Base-by-base conservation (phyloP, 1,140 invertebrate genomes). In the Philotrypesis tridentata region DNA sequence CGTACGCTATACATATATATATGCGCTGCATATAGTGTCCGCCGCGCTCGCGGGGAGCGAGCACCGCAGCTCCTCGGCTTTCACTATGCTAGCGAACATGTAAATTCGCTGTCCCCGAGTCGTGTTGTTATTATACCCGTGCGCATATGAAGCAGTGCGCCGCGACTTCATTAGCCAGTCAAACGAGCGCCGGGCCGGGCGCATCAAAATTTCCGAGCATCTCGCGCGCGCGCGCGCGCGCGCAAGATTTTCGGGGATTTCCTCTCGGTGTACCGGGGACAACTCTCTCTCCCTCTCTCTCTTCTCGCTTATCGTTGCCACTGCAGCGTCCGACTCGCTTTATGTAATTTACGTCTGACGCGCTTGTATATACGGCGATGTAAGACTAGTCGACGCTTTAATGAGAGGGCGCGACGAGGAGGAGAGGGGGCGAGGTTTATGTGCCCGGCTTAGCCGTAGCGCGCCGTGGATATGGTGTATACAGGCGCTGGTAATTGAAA, bases 121-220 rank as follows among this genome's bases (percentile, higher is more conserved):
- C n/a, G 48, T n/a, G 17, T 55, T 55, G 48, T 55, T 55, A 55
- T 21, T n/a, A n/a, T n/a, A n/a, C n/a, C n/a, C 48, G 48, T 5
- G 7, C n/a, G 48, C 48, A 55, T 55, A 55, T 55, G 48, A 55
- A 17, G 14, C n/a, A 5, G 6, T 55, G 17, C 21, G 6, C 48
- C 48, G n/a, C n/a, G 48, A 55, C 2, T 55, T 55, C 48, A 55
- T 55, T 55, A 55, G 48, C 17, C n/a, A 55, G 48, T 70, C 67
- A 70, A 70, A 33, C 67, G 27, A 29, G 29, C 9, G 67, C 2
- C 2, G 63, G 4, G 63, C 21, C 9, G 29, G 7, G 27, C 5
- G 17, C 17, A 70, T 70, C 67, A 33, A 70, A 70, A 70, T 70
- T 70, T 70, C 27, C 14, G 67, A 21, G 67, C 67, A 27, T 65